A percentile compares a stretch with the other conserved stretches of the same genome.
phyloP scores from a whole-genome alignment of 2,113 vertebrate genomes.

The Rhinolophus sinicus region DNA sequence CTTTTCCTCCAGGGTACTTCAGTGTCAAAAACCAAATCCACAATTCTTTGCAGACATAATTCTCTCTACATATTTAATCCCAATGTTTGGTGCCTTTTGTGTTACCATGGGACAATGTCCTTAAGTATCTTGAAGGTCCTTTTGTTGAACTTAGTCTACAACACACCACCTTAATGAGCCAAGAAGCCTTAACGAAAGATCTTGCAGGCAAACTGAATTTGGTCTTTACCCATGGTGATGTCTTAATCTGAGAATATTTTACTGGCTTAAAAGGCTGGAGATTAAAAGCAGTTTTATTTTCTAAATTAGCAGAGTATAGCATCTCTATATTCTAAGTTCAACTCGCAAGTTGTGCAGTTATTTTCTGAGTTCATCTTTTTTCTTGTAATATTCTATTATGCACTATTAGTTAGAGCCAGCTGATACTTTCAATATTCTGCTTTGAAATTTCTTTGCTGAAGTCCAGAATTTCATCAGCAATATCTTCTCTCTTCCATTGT shows the following conservation, averaged over 20 bases:
- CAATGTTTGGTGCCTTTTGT: neutral
- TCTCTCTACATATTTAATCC: neutral
- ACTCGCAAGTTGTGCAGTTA: neutral
- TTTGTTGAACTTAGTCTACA: neutral
- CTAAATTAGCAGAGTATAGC: neutral
- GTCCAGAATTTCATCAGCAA: neutral
- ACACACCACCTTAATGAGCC: neutral
- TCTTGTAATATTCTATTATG: neutral
- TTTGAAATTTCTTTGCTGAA: neutral
- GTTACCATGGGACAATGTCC: neutral
- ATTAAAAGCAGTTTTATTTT: neutral
- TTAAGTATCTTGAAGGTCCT: neutral
- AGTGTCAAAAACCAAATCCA: neutral
- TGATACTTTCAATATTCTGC: neutral
- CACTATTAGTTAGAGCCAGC: neutral
- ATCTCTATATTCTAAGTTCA: neutral
- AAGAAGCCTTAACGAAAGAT: neutral
- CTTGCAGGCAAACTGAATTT: neutral
- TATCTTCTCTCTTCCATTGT: neutral
- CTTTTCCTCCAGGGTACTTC: neutral
- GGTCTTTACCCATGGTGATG: neutral
- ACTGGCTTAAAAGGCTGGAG: neutral
- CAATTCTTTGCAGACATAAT: neutral
- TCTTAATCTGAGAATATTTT: constrained; percentile 15
- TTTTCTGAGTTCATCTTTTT: constrained; percentile 20